Evolutionary conservation across 2,797 vertebrate genomes (phyloP).

Genomic region (Manis javanica): DNA sequence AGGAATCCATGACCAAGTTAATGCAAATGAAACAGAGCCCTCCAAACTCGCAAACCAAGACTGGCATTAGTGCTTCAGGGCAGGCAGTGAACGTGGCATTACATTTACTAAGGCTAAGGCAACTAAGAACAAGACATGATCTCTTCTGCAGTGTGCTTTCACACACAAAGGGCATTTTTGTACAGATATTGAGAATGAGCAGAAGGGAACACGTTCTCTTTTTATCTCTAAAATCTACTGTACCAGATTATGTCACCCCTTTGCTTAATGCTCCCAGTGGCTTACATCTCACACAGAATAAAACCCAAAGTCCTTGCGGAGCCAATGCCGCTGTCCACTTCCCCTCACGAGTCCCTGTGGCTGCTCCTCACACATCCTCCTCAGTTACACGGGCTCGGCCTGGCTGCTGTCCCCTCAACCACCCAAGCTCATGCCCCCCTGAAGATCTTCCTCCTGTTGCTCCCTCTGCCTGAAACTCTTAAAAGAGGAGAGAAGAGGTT

Average conservation of each 20-base stretch:
- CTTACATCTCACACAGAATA: not conserved
- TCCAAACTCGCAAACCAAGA: not conserved
- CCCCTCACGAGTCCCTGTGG: not conserved
- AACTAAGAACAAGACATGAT: not conserved
- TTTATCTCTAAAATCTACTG: not conserved
- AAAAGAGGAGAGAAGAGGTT: not conserved
- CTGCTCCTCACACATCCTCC: not conserved
- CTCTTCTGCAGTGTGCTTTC: not conserved
- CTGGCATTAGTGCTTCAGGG: not conserved
- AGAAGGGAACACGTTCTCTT: not conserved
- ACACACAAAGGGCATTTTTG: not conserved
- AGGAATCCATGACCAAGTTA: no score
- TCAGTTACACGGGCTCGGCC: not conserved
- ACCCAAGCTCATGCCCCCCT: not conserved
- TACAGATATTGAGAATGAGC: not conserved
- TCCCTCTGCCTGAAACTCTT: not conserved
- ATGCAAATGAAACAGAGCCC: not conserved
- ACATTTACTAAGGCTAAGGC: not conserved
- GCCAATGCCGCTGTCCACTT: not conserved
- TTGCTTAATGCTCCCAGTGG: not conserved
- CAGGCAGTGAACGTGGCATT: accelerated
- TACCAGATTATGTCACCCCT: not conserved
- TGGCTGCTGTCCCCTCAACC: not conserved
- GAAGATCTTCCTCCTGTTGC: not conserved
- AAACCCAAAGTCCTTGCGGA: not conserved